phyloP scores from a whole-genome alignment of 1,140 invertebrate species.

The Procambarus clarkii region DNA sequence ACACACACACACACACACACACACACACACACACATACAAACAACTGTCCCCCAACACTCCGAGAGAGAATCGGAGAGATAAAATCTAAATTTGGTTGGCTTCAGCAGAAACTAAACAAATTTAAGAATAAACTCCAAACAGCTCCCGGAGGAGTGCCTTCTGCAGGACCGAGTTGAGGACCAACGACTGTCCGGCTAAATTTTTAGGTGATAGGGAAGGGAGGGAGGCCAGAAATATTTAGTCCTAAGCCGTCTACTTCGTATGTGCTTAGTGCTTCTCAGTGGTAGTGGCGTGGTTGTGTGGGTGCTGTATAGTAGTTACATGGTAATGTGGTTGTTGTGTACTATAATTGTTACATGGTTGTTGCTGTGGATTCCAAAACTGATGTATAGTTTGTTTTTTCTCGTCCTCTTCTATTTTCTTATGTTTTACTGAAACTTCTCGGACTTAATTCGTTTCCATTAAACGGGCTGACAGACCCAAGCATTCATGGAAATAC shows the following conservation, averaged over 20 bases:
- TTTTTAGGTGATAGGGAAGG: slow-evolving; percentile 2
- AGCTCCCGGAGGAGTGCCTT: not conserved
- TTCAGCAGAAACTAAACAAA: slow-evolving; percentile 6
- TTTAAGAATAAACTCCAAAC: slow-evolving; percentile 18
- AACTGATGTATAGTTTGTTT: no score
- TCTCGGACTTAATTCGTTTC: no score
- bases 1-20: not conserved
- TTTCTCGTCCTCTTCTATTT: no score
- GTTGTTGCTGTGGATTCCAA: no score
- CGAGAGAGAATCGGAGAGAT: not conserved
- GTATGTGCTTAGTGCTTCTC: no score
- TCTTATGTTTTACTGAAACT: no score
- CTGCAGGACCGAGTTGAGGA: not conserved
- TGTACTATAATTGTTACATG: no score
- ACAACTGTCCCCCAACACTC: not conserved
- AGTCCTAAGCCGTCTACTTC: not conserved
- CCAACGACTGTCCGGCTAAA: not conserved
- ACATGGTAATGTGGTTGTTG: no score
- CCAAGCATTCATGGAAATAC: no score
- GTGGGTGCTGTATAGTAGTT: no score
- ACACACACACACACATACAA: not conserved
- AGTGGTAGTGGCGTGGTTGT: no score
- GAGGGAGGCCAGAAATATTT: not conserved
- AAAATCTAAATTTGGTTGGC: slow-evolving; percentile 7
- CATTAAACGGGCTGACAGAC: no score